Conservation (phyloP, 2,888 invertebrate species). For the Hirtodrosophila trivittata region DNA sequence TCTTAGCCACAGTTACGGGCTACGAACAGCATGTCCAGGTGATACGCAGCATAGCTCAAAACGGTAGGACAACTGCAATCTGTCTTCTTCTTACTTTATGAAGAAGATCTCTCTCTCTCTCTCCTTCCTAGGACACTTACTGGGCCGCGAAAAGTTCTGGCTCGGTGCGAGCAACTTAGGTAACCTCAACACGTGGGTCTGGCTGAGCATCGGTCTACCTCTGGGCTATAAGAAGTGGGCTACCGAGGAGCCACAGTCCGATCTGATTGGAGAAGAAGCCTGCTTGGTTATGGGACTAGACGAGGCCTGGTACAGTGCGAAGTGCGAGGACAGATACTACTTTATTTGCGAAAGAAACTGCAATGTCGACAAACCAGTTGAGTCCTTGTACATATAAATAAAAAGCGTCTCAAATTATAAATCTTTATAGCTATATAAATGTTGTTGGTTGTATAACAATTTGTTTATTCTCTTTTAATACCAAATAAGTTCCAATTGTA, state of each 20-base stretch:
- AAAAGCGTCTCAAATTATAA: too few relatives aligned
- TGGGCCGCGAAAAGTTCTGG: constrained; percentile 50
- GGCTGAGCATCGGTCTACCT: constrained; percentile 44
- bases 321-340: constrained; percentile 36
- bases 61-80: constrained; percentile 24
- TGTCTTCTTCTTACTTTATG: too few relatives aligned
- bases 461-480: too few relatives aligned
- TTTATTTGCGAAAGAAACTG: constrained; percentile 53
- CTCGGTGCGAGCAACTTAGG: constrained; percentile 54
- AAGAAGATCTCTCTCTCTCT: too few relatives aligned
- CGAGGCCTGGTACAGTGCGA: constrained; percentile 50
- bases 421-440: too few relatives aligned
- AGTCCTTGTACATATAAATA: constrained; percentile 26
- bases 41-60: constrained; percentile 20
- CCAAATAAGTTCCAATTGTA: too few relatives aligned
- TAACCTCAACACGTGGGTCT: constrained; percentile 38
- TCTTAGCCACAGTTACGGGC: constrained; percentile 50
- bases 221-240: constrained; percentile 54
- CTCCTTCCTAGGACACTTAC: too few relatives aligned
- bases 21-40: constrained; percentile 33
- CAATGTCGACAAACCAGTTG: background rate
- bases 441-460: too few relatives aligned
- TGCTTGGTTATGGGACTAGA: constrained; percentile 43
- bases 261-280: constrained; percentile 7
- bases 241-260: constrained; percentile 28